Evolutionary conservation across 2,888 invertebrate genomes (phyloP).

Genomic region (Chrysopilus asiliformis): DNA sequence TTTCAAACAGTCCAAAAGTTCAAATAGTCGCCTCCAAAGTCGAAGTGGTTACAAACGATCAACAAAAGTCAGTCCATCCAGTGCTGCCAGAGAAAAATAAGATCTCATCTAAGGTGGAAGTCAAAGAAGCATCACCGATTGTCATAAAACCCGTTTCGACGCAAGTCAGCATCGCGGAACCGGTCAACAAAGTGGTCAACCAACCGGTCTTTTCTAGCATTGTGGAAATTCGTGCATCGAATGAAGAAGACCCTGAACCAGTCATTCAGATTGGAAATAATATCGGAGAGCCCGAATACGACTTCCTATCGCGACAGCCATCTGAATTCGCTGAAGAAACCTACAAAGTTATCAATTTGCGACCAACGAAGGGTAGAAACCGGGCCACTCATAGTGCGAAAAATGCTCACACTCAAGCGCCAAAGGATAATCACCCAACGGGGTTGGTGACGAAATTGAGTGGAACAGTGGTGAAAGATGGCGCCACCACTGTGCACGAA

Average conservation of each 20-base stretch:
- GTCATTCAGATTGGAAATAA: slow-evolving; percentile 54
- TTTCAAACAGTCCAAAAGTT: slow-evolving; percentile 24
- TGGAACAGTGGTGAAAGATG: slow-evolving; percentile 70
- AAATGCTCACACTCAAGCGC: slow-evolving; percentile 36
- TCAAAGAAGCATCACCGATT: slow-evolving; percentile 21
- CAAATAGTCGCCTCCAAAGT: slow-evolving; percentile 35
- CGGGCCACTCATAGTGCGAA: slow-evolving; percentile 21
- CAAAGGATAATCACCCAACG: slow-evolving; percentile 52
- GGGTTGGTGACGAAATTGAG: slow-evolving; percentile 74
- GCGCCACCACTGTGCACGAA: slow-evolving; percentile 71
- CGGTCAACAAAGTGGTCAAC: slow-evolving; percentile 3
- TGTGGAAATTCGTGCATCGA: slow-evolving; percentile 40
- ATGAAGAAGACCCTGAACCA: slow-evolving; percentile 33
- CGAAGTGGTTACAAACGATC: slow-evolving; percentile 34
- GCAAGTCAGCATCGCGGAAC: slow-evolving; percentile 15
- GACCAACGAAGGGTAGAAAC: slow-evolving; percentile 41
- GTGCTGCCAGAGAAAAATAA: slow-evolving; percentile 15
- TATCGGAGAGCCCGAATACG: slow-evolving; percentile 69
- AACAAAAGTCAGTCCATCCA: slow-evolving; percentile 16
- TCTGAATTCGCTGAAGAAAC: slow-evolving; percentile 76
- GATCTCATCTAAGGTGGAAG: slow-evolving; percentile 33
- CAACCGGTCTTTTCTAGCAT: slow-evolving; percentile 39
- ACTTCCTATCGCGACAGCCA: slow-evolving; percentile 71
- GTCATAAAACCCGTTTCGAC: slow-evolving; percentile 25
- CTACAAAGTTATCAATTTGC: slow-evolving; percentile 66